Evolutionary conservation across 2,113 vertebrate genomes (phyloP).

Genomic region (Rhinolophus ferrumequinum): DNA sequence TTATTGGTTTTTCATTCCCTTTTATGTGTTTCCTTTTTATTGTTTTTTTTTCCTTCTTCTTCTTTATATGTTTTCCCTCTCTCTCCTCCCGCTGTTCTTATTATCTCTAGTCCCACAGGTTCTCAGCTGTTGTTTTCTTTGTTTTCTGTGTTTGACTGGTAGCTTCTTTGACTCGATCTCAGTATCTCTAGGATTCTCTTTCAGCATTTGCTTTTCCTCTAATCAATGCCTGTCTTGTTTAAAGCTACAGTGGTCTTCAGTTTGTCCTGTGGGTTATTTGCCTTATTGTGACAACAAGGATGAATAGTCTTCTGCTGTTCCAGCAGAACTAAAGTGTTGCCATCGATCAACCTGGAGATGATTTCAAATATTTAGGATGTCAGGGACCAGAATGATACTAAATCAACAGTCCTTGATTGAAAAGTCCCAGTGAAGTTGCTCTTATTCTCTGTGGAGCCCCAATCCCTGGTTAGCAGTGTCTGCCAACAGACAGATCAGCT

Average conservation of each 20-base stretch:
- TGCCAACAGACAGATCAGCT: background rate
- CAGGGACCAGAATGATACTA: constrained; percentile 47
- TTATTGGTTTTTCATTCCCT: constrained; percentile 78
- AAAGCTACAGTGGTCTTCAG: constrained; percentile 69
- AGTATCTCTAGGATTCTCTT: constrained; percentile 65
- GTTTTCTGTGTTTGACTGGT: constrained; percentile 78
- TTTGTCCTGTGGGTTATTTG: constrained; percentile 57
- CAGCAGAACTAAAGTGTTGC: constrained; percentile 51
- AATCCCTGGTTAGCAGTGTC: background rate
- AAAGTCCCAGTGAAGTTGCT: background rate
- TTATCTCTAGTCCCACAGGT: constrained; percentile 81
- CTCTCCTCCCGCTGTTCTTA: constrained; percentile 79
- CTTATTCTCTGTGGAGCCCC: background rate
- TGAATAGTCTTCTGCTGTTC: constrained; percentile 64
- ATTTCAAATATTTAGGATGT: constrained; percentile 65
- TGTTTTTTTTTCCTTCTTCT: constrained; percentile 36
- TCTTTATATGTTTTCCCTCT: constrained; percentile 74
- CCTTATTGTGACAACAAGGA: constrained; percentile 70
- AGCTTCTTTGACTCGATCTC: constrained; percentile 74
- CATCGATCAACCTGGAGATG: constrained; percentile 52
- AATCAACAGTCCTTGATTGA: background rate
- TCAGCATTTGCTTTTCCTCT: constrained; percentile 70
- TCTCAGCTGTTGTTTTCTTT: constrained; percentile 80
- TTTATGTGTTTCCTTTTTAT: constrained; percentile 82
- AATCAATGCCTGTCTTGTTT: constrained; percentile 81